A percentile compares a stretch with the other conserved stretches of the same genome.
phyloP scores from a whole-genome alignment of 2,797 vertebrate genomes.

The Notolabrus celidotus region DNA sequence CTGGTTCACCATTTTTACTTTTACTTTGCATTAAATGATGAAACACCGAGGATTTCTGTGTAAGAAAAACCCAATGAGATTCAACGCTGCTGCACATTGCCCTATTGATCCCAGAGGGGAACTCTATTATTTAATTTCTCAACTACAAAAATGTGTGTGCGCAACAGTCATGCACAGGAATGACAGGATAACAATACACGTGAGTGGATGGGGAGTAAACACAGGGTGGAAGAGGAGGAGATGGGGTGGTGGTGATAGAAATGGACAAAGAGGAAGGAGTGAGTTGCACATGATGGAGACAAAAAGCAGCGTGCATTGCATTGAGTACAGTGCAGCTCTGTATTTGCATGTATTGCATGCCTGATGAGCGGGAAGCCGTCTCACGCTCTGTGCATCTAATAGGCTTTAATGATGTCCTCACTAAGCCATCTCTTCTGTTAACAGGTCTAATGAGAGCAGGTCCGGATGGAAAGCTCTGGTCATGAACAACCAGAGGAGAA shows the following conservation, averaged over 20 bases:
- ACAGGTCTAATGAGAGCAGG: conserved; percentile 66
- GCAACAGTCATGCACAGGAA: conserved; percentile 36
- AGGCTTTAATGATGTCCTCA: conserved; percentile 66
- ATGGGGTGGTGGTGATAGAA: conserved; percentile 1
- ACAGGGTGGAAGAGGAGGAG: conserved; percentile 21
- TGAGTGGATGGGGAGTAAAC: conserved; percentile 39
- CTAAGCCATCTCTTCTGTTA: conserved; percentile 45
- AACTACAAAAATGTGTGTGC: conserved; percentile 33
- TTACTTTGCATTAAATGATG: conserved; percentile 52
- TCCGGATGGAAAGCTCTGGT: conserved; percentile 26
- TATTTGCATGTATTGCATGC: conserved; percentile 41
- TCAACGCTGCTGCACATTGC: conserved; percentile 20
- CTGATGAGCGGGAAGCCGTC: conserved; percentile 44
- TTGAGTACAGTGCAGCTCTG: conserved; percentile 57
- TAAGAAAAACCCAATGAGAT: conserved; percentile 47
- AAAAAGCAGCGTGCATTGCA: conserved; percentile 17
- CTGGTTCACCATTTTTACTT: conserved; percentile 18
- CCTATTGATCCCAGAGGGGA: conserved; percentile 53
- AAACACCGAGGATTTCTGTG: conserved; percentile 43
- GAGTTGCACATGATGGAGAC: neutral
- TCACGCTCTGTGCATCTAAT: conserved; percentile 69
- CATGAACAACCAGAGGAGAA: conserved; percentile 28
- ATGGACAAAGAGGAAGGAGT: neutral
- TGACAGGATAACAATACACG: conserved; percentile 40
- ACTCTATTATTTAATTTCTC: conserved; percentile 43